Base-by-base conservation (phyloP, 1,140 invertebrate species). In the Phenacoccus solenopsis region DNA sequence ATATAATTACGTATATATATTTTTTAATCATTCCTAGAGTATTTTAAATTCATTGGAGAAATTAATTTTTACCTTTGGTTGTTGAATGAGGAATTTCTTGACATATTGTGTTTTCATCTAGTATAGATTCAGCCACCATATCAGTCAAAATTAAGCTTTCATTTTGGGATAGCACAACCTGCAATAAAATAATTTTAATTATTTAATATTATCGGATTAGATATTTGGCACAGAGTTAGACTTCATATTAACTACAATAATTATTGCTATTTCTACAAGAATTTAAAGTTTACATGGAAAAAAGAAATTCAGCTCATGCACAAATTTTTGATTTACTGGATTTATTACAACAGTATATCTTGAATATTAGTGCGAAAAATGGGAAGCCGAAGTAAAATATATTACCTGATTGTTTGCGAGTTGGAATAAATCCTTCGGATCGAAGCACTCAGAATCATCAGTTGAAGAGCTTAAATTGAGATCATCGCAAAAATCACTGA, bases 51-150 rank as follows among this genome's bases (percentile, higher is more conserved):
- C n/a, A 10, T n/a, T 38, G n/a, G n/a, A 13, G 30, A 32, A 49
- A 49, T 49, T n/a, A 64, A 64, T 25, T 25, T 24, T 64, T 64
- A 64, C 59, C 59, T 64, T 64, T 64, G 4, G 59, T 64, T 9
- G 25, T 27, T 10, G 59, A 64, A 64, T 64, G 59, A 5, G 59
- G 59, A 27, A 24, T 25, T 10, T 64, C 59, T 64, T 24, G 20
- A 64, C 25, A 49, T 49, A 16, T 49, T 3, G 38, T 16, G 4
- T 10, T 64, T 3, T 25, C 22, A 10, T 64, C 16, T 24, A 20
- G 12, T 16, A 64, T 16, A 9, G 59, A 64, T 64, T 64, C 59
- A 25, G 9, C 16, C 1, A 64, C 59, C 5, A 64, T 3, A 64
- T 64, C 22, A 4, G 59, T 64, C 59, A 64, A 25, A 25, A 25